These are phyloP conservation scores for Drosophila bunnanda DNA, from an alignment of 2,888 invertebrate genomes.

Conservation along the genomic window DNA sequence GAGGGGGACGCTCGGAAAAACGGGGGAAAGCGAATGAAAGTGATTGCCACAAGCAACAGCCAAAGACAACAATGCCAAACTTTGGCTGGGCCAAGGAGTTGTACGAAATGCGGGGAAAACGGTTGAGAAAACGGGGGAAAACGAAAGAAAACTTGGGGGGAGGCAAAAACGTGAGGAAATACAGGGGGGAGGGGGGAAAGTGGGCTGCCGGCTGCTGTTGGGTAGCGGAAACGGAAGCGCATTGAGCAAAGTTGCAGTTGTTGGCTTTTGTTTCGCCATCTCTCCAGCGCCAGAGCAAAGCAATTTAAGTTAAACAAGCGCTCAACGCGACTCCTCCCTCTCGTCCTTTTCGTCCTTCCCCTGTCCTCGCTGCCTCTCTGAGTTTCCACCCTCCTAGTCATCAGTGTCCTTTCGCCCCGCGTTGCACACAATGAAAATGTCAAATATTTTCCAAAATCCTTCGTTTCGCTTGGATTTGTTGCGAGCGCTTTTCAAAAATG, in stretches of 20 bases:
- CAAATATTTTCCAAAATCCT: conserved; percentile 69
- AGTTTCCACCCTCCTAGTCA: not conserved
- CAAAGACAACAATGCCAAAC: conserved; percentile 78
- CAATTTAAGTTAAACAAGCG: conserved; percentile 80
- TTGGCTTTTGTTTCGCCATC: conserved; percentile 74
- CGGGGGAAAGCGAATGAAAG: conserved; percentile 62
- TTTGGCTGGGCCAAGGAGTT: conserved; percentile 56
- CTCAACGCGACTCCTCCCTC: conserved; percentile 29
- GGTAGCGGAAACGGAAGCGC: conserved; percentile 76
- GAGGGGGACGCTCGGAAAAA: not conserved
- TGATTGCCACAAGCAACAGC: conserved; percentile 73
- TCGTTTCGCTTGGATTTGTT: conserved; percentile 53
- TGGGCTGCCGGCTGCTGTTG: not conserved
- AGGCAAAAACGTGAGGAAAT: not conserved
- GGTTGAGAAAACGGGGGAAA: conserved; percentile 6
- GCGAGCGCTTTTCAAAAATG: conserved; percentile 64
- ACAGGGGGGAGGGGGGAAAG: not conserved
- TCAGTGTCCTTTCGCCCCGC: conserved; percentile 26
- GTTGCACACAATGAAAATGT: conserved; percentile 62
- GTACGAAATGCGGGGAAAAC: conserved; percentile 12
- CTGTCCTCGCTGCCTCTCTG: not conserved
- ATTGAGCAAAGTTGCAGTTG: conserved; percentile 80
- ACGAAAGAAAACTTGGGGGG: not conserved
- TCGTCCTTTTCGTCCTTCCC: conserved; percentile 1
- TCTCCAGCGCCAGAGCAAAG: conserved; percentile 63